Percentiles rank a stretch among this genome's conserved stretches.
phyloP scores from a whole-genome alignment of 2,113 vertebrate genomes.

The Colinus virginianus region DNA sequence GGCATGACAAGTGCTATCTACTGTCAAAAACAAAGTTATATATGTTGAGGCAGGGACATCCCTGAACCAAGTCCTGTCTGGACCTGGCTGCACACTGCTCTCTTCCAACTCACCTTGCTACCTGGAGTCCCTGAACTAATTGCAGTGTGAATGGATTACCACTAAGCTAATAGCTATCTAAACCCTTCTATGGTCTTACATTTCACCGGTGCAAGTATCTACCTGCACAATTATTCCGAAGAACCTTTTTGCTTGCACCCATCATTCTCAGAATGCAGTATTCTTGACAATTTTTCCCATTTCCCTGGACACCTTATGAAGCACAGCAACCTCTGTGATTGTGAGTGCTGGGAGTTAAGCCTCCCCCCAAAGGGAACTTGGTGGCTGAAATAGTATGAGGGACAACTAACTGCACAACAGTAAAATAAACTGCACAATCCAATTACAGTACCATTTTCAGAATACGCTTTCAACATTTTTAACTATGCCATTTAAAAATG shows the following conservation, averaged over 20 bases:
- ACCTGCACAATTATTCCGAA: not conserved
- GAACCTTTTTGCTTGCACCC: not conserved
- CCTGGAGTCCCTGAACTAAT: fast-evolving
- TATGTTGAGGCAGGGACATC: not conserved
- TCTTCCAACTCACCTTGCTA: not conserved
- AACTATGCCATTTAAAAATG: not conserved
- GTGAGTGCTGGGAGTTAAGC: not conserved
- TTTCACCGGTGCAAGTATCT: not conserved
- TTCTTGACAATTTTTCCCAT: not conserved
- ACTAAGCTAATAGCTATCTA: not conserved
- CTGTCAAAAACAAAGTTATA: not conserved
- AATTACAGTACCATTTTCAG: not conserved
- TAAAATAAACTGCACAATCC: not conserved
- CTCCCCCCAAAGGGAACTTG: not conserved
- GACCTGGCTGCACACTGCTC: fast-evolving
- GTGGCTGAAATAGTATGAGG: not conserved
- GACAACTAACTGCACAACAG: not conserved
- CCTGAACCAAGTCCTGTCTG: not conserved
- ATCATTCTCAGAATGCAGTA: not conserved
- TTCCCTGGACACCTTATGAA: not conserved
- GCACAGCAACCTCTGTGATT: not conserved
- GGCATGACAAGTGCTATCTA: not conserved
- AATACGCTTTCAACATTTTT: not conserved
- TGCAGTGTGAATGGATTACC: not conserved
- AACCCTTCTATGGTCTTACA: not conserved